phyloP scores from a whole-genome alignment of 2,113 vertebrate species.

The Notothenia rossii region DNA sequence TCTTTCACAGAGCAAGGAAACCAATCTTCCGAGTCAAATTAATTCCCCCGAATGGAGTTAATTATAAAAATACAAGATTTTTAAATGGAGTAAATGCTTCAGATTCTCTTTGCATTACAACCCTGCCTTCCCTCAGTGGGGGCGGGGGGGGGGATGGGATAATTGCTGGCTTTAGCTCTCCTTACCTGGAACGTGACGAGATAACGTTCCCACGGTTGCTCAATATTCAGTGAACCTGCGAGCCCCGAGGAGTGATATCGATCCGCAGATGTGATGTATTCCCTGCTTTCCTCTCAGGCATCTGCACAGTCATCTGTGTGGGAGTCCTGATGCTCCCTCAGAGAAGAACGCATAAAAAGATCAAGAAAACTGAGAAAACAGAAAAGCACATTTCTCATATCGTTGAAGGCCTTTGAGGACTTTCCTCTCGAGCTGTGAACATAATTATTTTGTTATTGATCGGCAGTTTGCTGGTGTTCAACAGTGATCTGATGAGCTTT shows the following conservation, averaged over 20 bases:
- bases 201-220: slow-evolving; percentile 78
- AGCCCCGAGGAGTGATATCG: slow-evolving; percentile 69
- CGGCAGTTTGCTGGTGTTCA: slow-evolving; percentile 21
- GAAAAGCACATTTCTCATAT: slow-evolving; percentile 11
- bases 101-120: slow-evolving; percentile 37
- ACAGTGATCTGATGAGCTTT: slow-evolving; percentile 23
- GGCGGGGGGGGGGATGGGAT: slow-evolving; percentile 35
- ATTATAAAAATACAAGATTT: slow-evolving; percentile 11
- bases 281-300: slow-evolving; percentile 46
- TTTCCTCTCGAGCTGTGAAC: slow-evolving; percentile 21
- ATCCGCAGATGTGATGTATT: slow-evolving; percentile 71
- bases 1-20: not conserved
- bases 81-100: slow-evolving; percentile 26
- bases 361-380: not conserved
- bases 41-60: slow-evolving; percentile 1
- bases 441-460: slow-evolving; percentile 41
- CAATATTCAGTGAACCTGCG: slow-evolving; percentile 68
- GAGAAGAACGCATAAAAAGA: not conserved
- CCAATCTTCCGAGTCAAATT: not conserved
- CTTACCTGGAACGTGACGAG: slow-evolving; percentile 68
- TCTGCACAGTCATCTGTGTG: slow-evolving; percentile 56
- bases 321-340: slow-evolving; percentile 21
- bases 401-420: not conserved
- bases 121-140: not conserved
- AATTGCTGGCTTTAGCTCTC: slow-evolving; percentile 67